Percentiles rank a stretch among this genome's conserved stretches.
Evolutionary conservation across 2,888 invertebrate genomes (phyloP).

Genomic region (Eilema griseolum): DNA sequence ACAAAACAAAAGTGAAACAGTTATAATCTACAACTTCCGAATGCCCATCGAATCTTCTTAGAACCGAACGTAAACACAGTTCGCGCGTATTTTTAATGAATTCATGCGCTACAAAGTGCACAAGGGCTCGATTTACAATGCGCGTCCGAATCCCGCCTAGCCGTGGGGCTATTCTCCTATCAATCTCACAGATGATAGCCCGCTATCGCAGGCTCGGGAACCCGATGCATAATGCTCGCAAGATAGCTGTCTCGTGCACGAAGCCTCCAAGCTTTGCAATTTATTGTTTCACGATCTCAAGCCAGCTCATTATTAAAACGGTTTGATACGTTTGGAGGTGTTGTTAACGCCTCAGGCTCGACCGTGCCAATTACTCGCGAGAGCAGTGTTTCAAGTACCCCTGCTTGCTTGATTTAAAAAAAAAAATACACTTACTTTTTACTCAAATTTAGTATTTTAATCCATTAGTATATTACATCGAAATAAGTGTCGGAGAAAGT

Average conservation of each 20-base stretch:
- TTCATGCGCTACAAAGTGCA: conserved; percentile 67
- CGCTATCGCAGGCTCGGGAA: conserved; percentile 75
- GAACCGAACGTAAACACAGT: conserved; percentile 54
- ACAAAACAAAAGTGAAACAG: conserved; percentile 17
- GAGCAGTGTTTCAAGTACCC: conserved; percentile 60
- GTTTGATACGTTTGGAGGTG: conserved; percentile 86
- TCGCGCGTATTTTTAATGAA: conserved; percentile 68
- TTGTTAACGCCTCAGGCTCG: conserved; percentile 82
- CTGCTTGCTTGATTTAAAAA: conserved; percentile 76
- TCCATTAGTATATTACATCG: background rate
- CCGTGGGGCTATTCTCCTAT: conserved; percentile 85
- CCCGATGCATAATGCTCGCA: conserved; percentile 85
- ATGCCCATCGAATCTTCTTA: conserved; percentile 38
- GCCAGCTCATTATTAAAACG: conserved; percentile 86
- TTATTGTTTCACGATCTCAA: conserved; percentile 87
- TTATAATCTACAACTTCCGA: conserved; percentile 22
- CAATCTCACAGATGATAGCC: conserved; percentile 85
- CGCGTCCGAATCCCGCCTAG: conserved; percentile 75
- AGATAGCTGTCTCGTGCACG: conserved; percentile 86
- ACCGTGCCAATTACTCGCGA: conserved; percentile 81
- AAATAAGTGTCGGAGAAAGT: background rate
- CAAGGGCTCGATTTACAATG: conserved; percentile 68
- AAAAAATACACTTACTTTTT: conserved; percentile 70
- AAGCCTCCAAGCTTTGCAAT: conserved; percentile 87
- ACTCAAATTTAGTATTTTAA: background rate